Base-by-base conservation (phyloP, 2,888 invertebrate genomes). In the Tenthredo distinguenda region DNA sequence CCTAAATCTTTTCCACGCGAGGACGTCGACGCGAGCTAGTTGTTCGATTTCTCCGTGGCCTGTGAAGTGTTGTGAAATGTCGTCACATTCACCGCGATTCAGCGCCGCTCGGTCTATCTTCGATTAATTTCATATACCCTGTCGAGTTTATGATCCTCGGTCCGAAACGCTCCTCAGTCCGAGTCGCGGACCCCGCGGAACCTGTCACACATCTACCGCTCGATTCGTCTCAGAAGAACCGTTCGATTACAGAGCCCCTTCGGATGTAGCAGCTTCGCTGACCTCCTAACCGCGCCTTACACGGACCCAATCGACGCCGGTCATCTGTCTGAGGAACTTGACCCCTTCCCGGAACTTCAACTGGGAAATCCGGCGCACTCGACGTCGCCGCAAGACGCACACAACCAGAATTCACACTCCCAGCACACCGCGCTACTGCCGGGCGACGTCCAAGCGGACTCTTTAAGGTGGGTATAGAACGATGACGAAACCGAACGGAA, bases 181-280 rank as follows among this genome's bases (percentile, higher is more conserved):
- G 18, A 15, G 12, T 68, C 18, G 15, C 18, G 34, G 18, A 68
- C 12, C 68, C 15, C 68, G 68, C 68, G 62, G 26, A 26, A 62
- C 62, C 10, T 26, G 68, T 34, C 68, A 15, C 21, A 34, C 68
- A 34, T 31, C 34, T 5, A 62, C 9, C 12, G 62, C 34, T 18
- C 68, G 15, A 7, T 68, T 18, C 1, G 3, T 68, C 34, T 34
- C 15, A 26, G 5, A 34, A 34, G 0, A 34, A 18, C 31, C 18
- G 18, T 62, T 62, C 62, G 62, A 12, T 87, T 86, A 26, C 96
- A 96, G 96, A 96, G 96, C 94, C 96, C 96, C 94, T 97, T 96
- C 95, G 96, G 96, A 94, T 95, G 96, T 94, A 95, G 95, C 94
- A 96, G 96, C 94, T 96, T 97, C 94, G 96, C 96, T 94, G 97